Base-by-base conservation (phyloP, 2,113 vertebrate species). In the Copsychus sechellarum region DNA sequence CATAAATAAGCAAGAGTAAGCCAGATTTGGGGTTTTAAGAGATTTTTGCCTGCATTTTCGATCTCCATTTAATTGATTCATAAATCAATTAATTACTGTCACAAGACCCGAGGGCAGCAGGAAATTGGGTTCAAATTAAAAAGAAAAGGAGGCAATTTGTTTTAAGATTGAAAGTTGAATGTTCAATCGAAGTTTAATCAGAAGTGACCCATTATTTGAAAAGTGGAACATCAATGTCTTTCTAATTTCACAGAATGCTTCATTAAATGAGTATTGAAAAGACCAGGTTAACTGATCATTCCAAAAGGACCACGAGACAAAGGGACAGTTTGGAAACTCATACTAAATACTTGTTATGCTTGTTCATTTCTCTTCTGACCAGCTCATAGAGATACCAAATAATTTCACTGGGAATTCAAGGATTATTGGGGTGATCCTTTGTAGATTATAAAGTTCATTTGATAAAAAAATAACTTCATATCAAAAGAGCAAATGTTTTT, bases 111-210 rank as follows among this genome's bases (percentile, higher is more conserved):
- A 94, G 94, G 92, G 95, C 94, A 96, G 40, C 66, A 95, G 65
- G 70, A 98, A 98, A 97, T 96, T 96, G 76, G 60, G 84, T 95
- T 90, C 92, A 96, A 97, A 97, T 97, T 97, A 93, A 97, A 97
- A 96, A 97, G 86, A 95, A 97, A 96, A 96, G 69, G 50, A 96
- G 47, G 80, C 69, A 96, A 97, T 98, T 98, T 97, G 91, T 97
- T 97, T 96, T 92, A 92, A 96, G 95, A 97, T 96, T 95, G 86
- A 91, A 98, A 95, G 89, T 86, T 95, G 96, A 94, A 95, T 94
- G 95, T 97, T 97, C 95, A 97, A 94, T 97, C 53, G 22, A 98
- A 97, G 79, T 96, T 97, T 97, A 98, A 97, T 98, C 97, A 98
- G 96, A 98, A 97, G 70, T 96, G 94, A 97, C 91, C 95, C 80